Conservation (phyloP, 2,113 vertebrate species). For the Corythoichthys haematopterus region DNA sequence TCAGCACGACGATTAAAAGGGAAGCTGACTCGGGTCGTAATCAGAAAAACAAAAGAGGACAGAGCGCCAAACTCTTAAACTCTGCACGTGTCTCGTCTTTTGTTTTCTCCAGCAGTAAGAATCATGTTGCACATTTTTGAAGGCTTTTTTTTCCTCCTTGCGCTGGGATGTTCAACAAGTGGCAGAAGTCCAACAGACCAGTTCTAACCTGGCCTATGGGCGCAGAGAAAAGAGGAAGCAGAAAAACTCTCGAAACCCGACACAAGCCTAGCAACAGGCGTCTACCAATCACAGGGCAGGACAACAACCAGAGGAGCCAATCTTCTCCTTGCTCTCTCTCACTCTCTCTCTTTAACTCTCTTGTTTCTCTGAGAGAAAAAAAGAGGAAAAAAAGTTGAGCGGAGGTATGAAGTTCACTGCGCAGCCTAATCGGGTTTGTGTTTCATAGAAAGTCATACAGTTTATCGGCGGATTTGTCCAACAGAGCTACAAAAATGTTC, state of each 20-base stretch:
- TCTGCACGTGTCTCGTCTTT: constrained; percentile 8
- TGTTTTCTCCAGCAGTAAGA: constrained; percentile 57
- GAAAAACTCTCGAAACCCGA: constrained; percentile 64
- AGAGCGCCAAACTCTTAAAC: constrained; percentile 22
- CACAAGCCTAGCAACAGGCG: constrained; percentile 77
- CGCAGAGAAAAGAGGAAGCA: constrained; percentile 66
- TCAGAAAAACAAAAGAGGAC: constrained; percentile 34
- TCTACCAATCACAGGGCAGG: constrained; percentile 74
- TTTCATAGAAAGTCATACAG: constrained; percentile 38
- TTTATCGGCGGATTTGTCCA: constrained; percentile 33
- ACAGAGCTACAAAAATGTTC: not conserved
- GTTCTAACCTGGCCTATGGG: constrained; percentile 74
- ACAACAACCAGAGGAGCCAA: constrained; percentile 76
- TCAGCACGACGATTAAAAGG: constrained; percentile 2
- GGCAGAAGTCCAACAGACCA: constrained; percentile 67
- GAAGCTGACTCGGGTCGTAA: constrained; percentile 38
- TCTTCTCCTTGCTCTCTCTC: constrained; percentile 54
- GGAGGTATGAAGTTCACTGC: constrained; percentile 61
- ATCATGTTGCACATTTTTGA: constrained; percentile 31
- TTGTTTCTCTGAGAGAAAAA: constrained; percentile 44
- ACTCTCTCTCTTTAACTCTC: constrained; percentile 46
- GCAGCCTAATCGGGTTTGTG: constrained; percentile 38
- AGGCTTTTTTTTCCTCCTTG: too few relatives aligned
- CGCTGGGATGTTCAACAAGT: constrained; percentile 75
- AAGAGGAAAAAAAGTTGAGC: constrained; percentile 50